Evolutionary conservation across 2,113 vertebrate genomes (phyloP).

Genomic region (Varanus salvator): DNA sequence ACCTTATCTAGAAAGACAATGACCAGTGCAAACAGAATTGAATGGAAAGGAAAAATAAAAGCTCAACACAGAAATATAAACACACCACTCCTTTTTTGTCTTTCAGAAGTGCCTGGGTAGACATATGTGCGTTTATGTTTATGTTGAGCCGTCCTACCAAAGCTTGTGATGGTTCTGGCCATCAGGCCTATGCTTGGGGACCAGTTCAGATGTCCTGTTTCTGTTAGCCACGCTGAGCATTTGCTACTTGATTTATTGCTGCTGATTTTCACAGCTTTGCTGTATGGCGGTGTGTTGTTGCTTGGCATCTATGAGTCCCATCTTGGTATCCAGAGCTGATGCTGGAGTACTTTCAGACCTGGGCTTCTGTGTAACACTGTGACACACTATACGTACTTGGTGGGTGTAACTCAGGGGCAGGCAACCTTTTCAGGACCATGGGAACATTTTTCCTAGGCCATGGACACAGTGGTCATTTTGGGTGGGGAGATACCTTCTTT

Average conservation of each 20-base stretch:
- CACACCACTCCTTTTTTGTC: neutral
- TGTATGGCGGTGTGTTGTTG: constrained; percentile 22
- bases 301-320: constrained; percentile 33
- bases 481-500: too few species aligned
- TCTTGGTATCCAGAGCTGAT: constrained; percentile 50
- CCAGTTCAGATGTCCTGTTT: constrained; percentile 12
- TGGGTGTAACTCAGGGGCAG: constrained; percentile 18
- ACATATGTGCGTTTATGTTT: too few species aligned
- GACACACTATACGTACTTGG: neutral
- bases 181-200: constrained; percentile 40
- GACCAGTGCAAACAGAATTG: neutral
- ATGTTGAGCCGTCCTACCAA: constrained; percentile 21
- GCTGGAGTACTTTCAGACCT: constrained; percentile 43
- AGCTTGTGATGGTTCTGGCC: constrained; percentile 66
- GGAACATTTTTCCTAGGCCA: too few species aligned
- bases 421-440: too few species aligned
- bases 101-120: neutral
- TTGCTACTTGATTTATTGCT: neutral
- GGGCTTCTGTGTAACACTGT: constrained; percentile 1
- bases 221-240: neutral
- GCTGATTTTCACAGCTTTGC: constrained; percentile 1
- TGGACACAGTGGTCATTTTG: too few species aligned
- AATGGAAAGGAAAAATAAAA: neutral
- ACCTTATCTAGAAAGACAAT: neutral
- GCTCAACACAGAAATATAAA: neutral